phyloP scores from a whole-genome alignment of 2,888 invertebrate genomes.

The Drosophila anomelani region DNA sequence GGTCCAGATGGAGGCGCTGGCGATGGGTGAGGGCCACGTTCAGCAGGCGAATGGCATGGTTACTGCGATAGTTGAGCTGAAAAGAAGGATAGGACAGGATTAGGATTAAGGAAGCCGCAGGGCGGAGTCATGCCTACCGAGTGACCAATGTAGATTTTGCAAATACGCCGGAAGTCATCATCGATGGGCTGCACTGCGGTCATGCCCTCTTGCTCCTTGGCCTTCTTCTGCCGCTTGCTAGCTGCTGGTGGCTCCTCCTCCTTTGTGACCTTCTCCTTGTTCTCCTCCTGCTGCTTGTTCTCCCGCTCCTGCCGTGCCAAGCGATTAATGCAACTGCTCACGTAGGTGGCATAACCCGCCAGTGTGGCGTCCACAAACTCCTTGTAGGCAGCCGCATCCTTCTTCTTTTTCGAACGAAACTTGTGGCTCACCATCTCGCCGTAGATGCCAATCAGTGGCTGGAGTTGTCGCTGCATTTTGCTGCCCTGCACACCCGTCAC shows the following conservation, averaged over 20 bases:
- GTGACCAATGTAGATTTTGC: conserved; percentile 83
- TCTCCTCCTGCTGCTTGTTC: not conserved
- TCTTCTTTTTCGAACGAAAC: conserved; percentile 47
- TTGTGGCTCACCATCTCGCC: conserved; percentile 53
- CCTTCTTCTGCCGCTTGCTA: conserved; percentile 6
- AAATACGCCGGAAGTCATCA: conserved; percentile 81
- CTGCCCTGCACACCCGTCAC: conserved; percentile 60
- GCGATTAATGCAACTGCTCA: conserved; percentile 61
- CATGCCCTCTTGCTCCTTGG: conserved; percentile 14
- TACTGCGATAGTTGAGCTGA: conserved; percentile 81
- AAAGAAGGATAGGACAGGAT: conserved; percentile 4
- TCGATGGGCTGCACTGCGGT: conserved; percentile 49
- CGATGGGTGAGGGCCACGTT: conserved; percentile 77
- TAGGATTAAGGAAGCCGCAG: not conserved
- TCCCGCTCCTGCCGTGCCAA: conserved; percentile 25
- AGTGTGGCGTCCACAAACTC: conserved; percentile 76
- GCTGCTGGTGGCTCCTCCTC: not conserved
- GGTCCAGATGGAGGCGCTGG: conserved; percentile 77
- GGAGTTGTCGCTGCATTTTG: conserved; percentile 65
- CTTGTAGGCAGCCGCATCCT: conserved; percentile 62
- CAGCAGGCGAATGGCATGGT: conserved; percentile 78
- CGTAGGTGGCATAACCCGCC: conserved; percentile 63
- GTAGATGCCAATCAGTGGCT: conserved; percentile 58
- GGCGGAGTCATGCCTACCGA: conserved; percentile 68
- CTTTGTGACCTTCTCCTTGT: not conserved